Base-by-base conservation (phyloP, 2,113 vertebrate genomes). In the Mormyrus iriodes region DNA sequence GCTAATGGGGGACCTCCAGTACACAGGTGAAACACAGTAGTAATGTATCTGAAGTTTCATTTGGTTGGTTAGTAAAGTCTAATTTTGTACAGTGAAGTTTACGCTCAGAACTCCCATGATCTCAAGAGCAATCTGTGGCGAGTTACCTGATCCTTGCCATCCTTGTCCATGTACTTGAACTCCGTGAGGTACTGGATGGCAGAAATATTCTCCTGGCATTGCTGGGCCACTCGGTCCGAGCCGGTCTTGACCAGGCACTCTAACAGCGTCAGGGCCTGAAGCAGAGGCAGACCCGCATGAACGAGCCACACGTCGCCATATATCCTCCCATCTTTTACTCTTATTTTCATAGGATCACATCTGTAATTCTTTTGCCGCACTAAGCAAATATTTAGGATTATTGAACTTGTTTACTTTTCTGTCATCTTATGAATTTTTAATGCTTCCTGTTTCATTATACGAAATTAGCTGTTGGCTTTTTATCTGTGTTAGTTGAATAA, bases 191-290 rank as follows among this genome's bases (percentile, higher is more conserved):
- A 96, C 94, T 98, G 97, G 90, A 98, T 96, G 0, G 97, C 96
- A 24, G 97, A 98, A 91, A 97, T 93, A 92, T 97, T 98, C 91
- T 98, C 97, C 27, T 96, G 96, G 95, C 97, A 96, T 91, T 97
- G 96, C 92, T 97, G 96, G 0, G 97, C 95, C 88, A 98, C 96
- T 0, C 97, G 97, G 90, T 98, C 97, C 0, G 97, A 97, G 8
- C 97, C 97, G 0, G 97, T 98, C 94, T 98, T 98, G 76, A 98
- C 93, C 69, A 98, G 93, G 92, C 97, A 98, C 91, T 98, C 97
- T 94, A 98, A 94, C 88, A 98, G 93, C 0, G 97, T 97, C 94
- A 98, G 94, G 69, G 97, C 96, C 97, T 98, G 90, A 0, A 0
- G 88, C 46, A n/a, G 19, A 82, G 13, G 10, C 1, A 24, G 1